phyloP scores from a whole-genome alignment of 2,888 invertebrate genomes.

The Himalopsyche kuldschensis region DNA sequence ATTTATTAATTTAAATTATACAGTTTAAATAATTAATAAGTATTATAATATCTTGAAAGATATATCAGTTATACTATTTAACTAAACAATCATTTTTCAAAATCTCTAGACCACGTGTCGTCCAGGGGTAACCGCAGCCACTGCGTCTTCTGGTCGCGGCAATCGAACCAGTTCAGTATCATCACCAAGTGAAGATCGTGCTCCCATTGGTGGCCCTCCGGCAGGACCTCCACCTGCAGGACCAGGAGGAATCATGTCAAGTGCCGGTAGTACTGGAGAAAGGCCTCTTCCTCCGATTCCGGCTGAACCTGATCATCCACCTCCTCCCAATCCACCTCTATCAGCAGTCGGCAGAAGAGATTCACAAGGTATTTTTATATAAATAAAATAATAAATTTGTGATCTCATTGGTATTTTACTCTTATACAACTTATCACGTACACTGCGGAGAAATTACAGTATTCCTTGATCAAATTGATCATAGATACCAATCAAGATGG shows the following conservation, averaged over 20 bases:
- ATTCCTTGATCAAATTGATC: too few relatives aligned
- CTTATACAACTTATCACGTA: not conserved
- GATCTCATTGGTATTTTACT: not conserved
- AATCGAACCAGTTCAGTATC: constrained; percentile 34
- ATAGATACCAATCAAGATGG: too few relatives aligned
- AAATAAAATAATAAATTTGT: not conserved
- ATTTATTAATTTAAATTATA: too few relatives aligned
- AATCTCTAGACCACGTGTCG: constrained; percentile 35
- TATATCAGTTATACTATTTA: too few relatives aligned
- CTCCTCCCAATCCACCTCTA: constrained; percentile 47
- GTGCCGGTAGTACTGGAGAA: constrained; percentile 53
- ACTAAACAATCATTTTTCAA: too few relatives aligned
- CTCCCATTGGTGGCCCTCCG: constrained; percentile 47
- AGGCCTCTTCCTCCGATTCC: constrained; percentile 66
- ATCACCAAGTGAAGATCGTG: constrained; percentile 43
- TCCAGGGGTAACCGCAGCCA: constrained; percentile 26
- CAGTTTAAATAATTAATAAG: too few relatives aligned
- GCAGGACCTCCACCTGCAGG: constrained; percentile 59
- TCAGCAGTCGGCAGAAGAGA: constrained; percentile 63
- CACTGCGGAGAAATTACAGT: too few relatives aligned
- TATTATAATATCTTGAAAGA: too few relatives aligned
- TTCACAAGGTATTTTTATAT: constrained; percentile 63
- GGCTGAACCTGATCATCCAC: constrained; percentile 57
- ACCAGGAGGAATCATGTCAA: constrained; percentile 53
- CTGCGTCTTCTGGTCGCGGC: constrained; percentile 19